Evolutionary conservation across 2,888 invertebrate species (phyloP).

Genomic region (Chromoteleia sp.): DNA sequence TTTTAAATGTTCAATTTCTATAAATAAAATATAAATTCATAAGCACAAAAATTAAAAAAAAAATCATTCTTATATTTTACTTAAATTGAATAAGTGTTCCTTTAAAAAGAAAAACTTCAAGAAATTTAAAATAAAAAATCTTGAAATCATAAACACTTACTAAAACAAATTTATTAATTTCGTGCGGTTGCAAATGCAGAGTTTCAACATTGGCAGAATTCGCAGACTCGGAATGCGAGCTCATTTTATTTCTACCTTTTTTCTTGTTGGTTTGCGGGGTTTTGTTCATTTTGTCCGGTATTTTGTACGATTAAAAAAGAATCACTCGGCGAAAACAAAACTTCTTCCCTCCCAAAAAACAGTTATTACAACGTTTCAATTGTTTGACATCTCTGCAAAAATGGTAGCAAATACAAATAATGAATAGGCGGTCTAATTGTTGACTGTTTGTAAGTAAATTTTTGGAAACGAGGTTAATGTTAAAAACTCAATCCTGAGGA

Average conservation of each 20-base stretch:
- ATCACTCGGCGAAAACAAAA: background rate
- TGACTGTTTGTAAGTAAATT: too few relatives aligned
- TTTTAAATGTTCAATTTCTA: too few relatives aligned
- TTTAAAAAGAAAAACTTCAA: background rate
- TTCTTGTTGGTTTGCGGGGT: conserved; percentile 82
- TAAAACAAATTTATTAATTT: conserved; percentile 81
- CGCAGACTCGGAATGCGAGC: conserved; percentile 75
- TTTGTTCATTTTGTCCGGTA: conserved; percentile 67
- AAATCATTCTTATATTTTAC: too few relatives aligned
- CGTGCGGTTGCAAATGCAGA: conserved; percentile 76
- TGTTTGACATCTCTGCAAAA: background rate
- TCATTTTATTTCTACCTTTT: conserved; percentile 80
- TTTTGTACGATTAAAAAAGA: conserved; percentile 33
- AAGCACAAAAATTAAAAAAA: too few relatives aligned
- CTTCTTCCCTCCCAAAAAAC: too few relatives aligned
- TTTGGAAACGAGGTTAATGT: too few relatives aligned
- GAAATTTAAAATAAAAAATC: background rate
- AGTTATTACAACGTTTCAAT: background rate
- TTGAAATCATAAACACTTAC: conserved; percentile 68
- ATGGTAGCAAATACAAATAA: background rate
- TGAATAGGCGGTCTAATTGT: too few relatives aligned
- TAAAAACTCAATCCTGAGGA: too few relatives aligned
- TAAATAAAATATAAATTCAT: too few relatives aligned
- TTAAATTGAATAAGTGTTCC: too few relatives aligned
- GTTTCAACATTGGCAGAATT: conserved; percentile 76